phyloP scores from a whole-genome alignment of 2,113 vertebrate species.

The Brachyhypopomus gauderio region DNA sequence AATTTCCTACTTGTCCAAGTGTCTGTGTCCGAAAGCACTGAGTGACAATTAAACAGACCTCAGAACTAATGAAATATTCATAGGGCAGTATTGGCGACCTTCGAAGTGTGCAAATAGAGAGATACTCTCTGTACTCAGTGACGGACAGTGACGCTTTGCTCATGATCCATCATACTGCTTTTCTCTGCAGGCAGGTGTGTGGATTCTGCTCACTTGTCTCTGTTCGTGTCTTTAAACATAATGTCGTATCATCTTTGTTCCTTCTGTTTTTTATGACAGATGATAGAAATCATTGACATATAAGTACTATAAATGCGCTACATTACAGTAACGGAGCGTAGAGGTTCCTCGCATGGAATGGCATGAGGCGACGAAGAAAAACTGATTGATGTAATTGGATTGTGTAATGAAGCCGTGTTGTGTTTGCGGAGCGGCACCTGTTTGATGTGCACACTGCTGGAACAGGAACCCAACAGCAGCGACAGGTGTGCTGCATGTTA shows the following conservation, averaged over 20 bases:
- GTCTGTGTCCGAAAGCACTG: conserved; percentile 39
- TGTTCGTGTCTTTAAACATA: not conserved
- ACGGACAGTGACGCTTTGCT: not conserved
- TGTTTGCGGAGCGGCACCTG: conserved; percentile 8
- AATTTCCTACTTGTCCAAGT: conserved; percentile 39
- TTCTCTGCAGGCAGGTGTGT: not conserved
- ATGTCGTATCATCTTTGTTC: not conserved
- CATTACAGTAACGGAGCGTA: not conserved
- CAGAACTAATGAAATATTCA: conserved; percentile 43
- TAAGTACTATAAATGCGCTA: not conserved
- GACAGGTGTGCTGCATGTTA: conserved; percentile 18
- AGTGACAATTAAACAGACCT: conserved; percentile 42
- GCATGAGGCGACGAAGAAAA: conserved; percentile 22
- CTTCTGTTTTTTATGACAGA: not conserved
- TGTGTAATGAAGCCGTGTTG: conserved; percentile 32
- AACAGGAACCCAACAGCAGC: conserved; percentile 4
- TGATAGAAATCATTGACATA: not conserved
- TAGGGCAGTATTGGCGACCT: conserved; percentile 18
- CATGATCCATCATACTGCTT: not conserved
- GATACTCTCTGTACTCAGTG: not conserved
- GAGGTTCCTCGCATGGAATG: not conserved
- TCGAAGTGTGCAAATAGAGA: not conserved
- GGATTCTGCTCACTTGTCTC: not conserved
- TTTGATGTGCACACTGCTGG: conserved; percentile 20
- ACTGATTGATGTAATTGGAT: conserved; percentile 25